Evolutionary conservation across 2,888 invertebrate species (phyloP).

Genomic region (Trimorus sp.): DNA sequence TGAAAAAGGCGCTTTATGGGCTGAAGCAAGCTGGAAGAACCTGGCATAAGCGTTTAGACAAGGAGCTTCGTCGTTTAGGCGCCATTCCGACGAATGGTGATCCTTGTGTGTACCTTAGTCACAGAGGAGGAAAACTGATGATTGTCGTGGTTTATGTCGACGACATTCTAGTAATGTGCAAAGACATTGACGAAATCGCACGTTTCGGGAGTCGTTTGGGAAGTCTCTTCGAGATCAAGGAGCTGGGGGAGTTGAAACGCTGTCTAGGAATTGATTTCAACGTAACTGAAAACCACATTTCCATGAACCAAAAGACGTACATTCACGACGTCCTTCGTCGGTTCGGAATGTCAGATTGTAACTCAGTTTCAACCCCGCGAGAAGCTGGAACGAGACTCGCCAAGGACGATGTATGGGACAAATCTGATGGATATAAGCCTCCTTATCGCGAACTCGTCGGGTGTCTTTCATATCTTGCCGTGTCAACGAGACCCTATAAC

Average conservation of each 20-base stretch:
- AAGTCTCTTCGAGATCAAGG: background rate
- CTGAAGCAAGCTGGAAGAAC: background rate
- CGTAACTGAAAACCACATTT: background rate
- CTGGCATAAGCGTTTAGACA: background rate
- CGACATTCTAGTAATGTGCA: background rate
- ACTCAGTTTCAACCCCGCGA: too few species aligned
- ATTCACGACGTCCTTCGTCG: too few species aligned
- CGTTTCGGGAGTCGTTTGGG: background rate
- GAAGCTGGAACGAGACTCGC: too few species aligned
- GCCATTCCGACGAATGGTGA: background rate
- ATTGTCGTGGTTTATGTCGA: background rate
- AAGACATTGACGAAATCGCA: background rate
- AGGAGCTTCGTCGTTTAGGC: background rate
- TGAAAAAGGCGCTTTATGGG: background rate
- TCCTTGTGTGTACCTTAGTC: background rate
- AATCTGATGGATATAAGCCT: too few species aligned
- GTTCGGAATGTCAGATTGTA: too few species aligned
- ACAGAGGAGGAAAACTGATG: background rate
- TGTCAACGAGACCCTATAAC: too few species aligned
- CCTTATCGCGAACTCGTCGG: too few species aligned
- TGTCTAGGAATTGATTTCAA: constrained; percentile 1
- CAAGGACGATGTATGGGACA: too few species aligned
- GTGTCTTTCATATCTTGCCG: too few species aligned
- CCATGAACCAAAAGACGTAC: background rate
- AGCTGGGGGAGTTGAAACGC: constrained; percentile 5